Base-by-base conservation (phyloP, 1,140 invertebrate genomes). In the Wiebesia pumilae region DNA sequence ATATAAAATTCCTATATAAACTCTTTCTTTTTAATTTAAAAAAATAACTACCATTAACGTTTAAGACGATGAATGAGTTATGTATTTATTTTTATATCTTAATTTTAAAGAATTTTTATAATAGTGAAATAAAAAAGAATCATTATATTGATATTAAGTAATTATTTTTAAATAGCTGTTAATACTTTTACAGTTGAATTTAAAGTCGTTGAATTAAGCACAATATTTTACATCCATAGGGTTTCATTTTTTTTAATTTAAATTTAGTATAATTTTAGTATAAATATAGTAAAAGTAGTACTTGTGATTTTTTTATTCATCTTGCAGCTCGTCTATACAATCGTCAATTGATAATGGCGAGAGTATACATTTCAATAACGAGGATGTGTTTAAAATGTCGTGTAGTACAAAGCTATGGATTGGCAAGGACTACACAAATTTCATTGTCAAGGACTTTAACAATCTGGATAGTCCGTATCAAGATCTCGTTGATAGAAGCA, bases 381-480 rank as follows among this genome's bases (percentile, higher is more conserved):
- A 84, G 58, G 90, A 90, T 19, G 78, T 85, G 16, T 71, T 86
- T 43, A 91, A 93, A 78, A 93, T 94, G 33, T 91, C 95, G 88
- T 95, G 96, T 2, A 95, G 96, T 75, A 95, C 96, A 0, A 99
- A 99, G 92, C 94, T 98, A n/a, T 99, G 99, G 99, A 96, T 99
- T 69, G 99, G 98, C 54, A 99, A 99, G 93, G 99, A 99, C 93
- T 99, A 99, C 91, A 96, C 96, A 10, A 99, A 99, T 94, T 99
- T 99, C 92, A 99, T 99, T 89, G 96, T 98, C n/a, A 99, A 99
- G 93, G 99, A 99, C 94, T 99, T 99, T 93, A 96, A 96, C 85
- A 97, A 98, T 93, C 94, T 99, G 47, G 97, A 99, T 90, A 95
- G 96, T 85, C 99, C 98, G 0, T 99, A 95, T 94, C 91, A 94